phyloP scores from a whole-genome alignment of 2,113 vertebrate species.

The Scomber japonicus region DNA sequence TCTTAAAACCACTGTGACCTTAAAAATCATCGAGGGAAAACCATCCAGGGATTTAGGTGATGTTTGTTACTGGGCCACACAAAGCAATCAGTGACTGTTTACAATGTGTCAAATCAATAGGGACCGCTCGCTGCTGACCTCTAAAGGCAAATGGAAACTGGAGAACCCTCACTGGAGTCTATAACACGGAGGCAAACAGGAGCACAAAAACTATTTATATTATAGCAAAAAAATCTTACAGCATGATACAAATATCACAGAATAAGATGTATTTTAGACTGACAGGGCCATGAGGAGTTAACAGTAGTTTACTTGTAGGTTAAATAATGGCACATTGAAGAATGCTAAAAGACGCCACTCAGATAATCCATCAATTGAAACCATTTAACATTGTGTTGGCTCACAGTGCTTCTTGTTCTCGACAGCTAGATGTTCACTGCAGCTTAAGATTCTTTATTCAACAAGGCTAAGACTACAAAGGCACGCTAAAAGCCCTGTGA shows the following conservation, averaged over 20 bases:
- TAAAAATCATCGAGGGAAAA: not conserved
- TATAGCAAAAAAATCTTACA: not conserved
- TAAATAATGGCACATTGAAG: slow-evolving; percentile 27
- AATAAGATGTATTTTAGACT: not conserved
- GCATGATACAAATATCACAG: not conserved
- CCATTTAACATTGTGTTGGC: slow-evolving; percentile 46
- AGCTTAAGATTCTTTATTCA: slow-evolving; percentile 1
- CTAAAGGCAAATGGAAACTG: slow-evolving; percentile 42
- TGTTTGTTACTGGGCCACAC: slow-evolving; percentile 30
- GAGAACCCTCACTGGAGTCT: slow-evolving; percentile 4
- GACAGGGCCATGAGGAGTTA: not conserved
- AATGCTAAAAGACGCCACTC: slow-evolving; percentile 20
- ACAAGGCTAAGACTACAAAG: slow-evolving; percentile 1
- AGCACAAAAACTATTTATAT: slow-evolving; percentile 8
- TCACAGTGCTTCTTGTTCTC: slow-evolving; percentile 34
- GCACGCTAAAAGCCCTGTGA: not conserved
- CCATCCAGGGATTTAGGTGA: not conserved
- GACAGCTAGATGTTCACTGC: slow-evolving; percentile 26
- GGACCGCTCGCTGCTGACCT: slow-evolving; percentile 49
- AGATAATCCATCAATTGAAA: slow-evolving; percentile 38
- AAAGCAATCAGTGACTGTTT: slow-evolving; percentile 31
- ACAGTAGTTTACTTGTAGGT: slow-evolving; percentile 35
- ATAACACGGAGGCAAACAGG: slow-evolving; percentile 18
- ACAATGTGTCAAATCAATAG: slow-evolving; percentile 53
- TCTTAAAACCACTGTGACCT: not conserved